phyloP scores from a whole-genome alignment of 2,797 vertebrate species.

The Trachops cirrhosus region DNA sequence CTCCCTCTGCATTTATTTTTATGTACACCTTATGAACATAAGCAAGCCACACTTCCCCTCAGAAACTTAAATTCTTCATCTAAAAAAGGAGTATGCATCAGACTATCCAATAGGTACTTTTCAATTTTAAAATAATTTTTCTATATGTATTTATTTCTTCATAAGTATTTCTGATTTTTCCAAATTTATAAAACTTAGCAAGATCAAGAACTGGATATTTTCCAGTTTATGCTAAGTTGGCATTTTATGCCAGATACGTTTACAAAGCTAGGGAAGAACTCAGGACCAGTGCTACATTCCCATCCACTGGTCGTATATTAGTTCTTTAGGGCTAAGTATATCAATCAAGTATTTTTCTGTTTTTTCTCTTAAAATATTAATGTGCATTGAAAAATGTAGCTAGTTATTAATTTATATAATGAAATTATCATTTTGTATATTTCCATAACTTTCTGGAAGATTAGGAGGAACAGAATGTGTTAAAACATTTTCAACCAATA shows the following conservation, averaged over 20 bases:
- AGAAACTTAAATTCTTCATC: neutral
- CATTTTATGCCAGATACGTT: neutral
- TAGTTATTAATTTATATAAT: neutral
- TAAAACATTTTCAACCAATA: neutral
- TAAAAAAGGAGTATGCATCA: neutral
- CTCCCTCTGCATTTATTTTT: neutral
- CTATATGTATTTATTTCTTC: neutral
- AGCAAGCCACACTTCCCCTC: neutral
- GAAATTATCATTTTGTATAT: neutral
- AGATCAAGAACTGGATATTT: neutral
- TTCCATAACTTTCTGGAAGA: neutral
- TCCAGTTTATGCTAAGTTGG: neutral
- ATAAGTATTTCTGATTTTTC: neutral
- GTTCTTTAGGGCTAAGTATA: neutral
- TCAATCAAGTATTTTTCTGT: neutral
- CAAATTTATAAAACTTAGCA: neutral
- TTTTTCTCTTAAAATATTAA: neutral
- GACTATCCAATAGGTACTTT: neutral
- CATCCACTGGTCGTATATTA: neutral
- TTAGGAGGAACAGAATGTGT: neutral
- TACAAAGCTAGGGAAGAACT: neutral
- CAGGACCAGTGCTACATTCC: neutral
- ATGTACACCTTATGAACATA: neutral
- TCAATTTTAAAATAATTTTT: neutral
- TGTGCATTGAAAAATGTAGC: neutral